These are phyloP conservation scores for Hyposoter dolosus DNA, from an alignment of 2,888 invertebrate genomes.

Conservation along the genomic window DNA sequence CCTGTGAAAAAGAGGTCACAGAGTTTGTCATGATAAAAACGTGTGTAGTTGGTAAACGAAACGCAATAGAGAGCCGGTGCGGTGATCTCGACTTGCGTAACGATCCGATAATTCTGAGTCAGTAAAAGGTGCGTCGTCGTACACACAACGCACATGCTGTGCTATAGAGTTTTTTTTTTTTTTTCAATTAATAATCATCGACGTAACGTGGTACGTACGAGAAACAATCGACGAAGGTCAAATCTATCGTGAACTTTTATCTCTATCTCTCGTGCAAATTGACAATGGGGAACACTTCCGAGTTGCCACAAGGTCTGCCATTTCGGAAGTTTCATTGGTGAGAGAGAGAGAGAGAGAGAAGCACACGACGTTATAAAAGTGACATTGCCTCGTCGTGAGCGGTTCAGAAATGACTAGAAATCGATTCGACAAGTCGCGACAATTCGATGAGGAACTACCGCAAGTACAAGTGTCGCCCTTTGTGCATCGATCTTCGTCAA, in stretches of 20 bases:
- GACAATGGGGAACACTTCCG: conserved; percentile 40
- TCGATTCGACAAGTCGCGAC: conserved; percentile 44
- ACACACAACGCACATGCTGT: conserved; percentile 6
- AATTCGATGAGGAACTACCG: conserved; percentile 64
- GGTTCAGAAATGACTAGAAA: conserved; percentile 32
- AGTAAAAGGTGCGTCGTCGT: conserved; percentile 59
- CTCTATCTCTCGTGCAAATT: conserved; percentile 33
- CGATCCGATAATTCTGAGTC: conserved; percentile 37
- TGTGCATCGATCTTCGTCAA: conserved; percentile 44
- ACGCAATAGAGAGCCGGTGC: conserved; percentile 54
- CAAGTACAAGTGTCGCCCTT: conserved; percentile 37
- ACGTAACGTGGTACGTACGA: conserved; percentile 6
- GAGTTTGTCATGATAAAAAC: conserved; percentile 49
- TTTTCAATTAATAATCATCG: conserved; percentile 8
- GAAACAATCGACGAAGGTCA: conserved; percentile 45
- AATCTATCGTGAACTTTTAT: conserved; percentile 16
- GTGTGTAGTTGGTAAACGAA: conserved; percentile 50
- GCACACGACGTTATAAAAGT: conserved; percentile 1
- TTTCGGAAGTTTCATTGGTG: conserved; percentile 26
- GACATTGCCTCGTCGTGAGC: conserved; percentile 19
- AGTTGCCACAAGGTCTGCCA: not conserved
- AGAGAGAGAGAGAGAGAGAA: not conserved
- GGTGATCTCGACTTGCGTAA: conserved; percentile 59
- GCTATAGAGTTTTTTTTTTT: conserved; percentile 52
- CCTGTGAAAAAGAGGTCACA: conserved; percentile 35